Conservation (phyloP, 1,140 invertebrate genomes). For the Arion vulgaris region DNA sequence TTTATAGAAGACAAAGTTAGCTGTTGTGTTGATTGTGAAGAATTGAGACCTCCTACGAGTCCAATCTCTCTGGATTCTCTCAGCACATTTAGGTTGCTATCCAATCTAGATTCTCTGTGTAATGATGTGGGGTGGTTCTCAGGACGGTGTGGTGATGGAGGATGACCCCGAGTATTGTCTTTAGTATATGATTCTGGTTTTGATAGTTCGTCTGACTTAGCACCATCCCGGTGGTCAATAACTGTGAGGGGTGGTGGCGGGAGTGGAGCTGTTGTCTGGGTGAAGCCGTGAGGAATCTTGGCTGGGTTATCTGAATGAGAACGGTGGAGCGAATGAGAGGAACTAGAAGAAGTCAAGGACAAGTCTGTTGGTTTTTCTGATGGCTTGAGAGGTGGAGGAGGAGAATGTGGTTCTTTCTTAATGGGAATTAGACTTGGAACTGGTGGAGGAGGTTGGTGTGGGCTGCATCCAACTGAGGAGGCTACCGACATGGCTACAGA, state of each 20-base stretch:
- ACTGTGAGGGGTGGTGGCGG: conserved; percentile 43
- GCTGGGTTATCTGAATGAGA: conserved; percentile 30
- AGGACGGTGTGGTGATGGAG: conserved; percentile 23
- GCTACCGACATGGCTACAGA: conserved; percentile 13
- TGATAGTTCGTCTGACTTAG: conserved; percentile 24
- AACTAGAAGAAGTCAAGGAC: not conserved
- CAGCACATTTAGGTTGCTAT: conserved; percentile 36
- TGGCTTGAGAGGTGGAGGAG: conserved; percentile 36
- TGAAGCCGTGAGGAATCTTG: conserved; percentile 16
- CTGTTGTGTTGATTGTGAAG: not conserved
- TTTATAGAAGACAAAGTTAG: conserved; percentile 6
- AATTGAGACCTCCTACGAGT: conserved; percentile 21
- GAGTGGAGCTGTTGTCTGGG: conserved; percentile 31
- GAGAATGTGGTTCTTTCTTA: conserved; percentile 50
- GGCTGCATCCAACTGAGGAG: conserved; percentile 7
- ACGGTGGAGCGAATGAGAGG: conserved; percentile 35
- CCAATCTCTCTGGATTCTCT: conserved; percentile 40
- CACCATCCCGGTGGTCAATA: conserved; percentile 31
- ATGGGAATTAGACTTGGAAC: conserved; percentile 47
- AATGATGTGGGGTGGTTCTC: not conserved
- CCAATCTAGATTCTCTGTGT: conserved; percentile 27
- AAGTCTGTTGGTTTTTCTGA: conserved; percentile 27
- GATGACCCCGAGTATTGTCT: conserved; percentile 22
- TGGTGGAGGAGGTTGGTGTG: conserved; percentile 42
- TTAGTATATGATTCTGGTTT: conserved; percentile 18